These are phyloP conservation scores for Choreutis nemorana DNA, from an alignment of 2,888 invertebrate genomes.

Conservation along the genomic window DNA sequence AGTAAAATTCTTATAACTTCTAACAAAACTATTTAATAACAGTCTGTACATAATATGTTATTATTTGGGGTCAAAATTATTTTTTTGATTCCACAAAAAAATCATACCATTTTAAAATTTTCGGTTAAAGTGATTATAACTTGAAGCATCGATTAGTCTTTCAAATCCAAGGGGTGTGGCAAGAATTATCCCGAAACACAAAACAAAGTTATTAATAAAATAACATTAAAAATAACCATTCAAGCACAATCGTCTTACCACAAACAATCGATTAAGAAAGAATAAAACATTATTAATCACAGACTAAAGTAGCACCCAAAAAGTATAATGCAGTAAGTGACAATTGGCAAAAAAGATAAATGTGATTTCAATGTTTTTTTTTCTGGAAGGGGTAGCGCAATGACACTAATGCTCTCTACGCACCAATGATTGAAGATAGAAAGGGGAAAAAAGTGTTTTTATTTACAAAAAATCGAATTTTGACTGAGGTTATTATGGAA, in stretches of 20 bases:
- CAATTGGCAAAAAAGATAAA: conserved; percentile 28
- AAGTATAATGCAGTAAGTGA: conserved; percentile 18
- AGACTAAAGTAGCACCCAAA: conserved; percentile 2
- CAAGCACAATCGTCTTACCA: conserved; percentile 36
- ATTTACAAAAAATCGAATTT: conserved; percentile 56
- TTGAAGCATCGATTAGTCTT: conserved; percentile 16
- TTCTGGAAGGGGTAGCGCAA: conserved; percentile 23
- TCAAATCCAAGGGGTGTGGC: conserved; percentile 36
- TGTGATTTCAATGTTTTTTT: conserved; percentile 29
- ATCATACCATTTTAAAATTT: conserved; percentile 8
- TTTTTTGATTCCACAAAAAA: too few relatives aligned
- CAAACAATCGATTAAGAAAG: conserved; percentile 37
- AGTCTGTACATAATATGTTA: too few relatives aligned
- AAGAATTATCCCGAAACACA: conserved; percentile 15
- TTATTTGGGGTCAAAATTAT: too few relatives aligned
- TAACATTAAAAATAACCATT: conserved; percentile 13
- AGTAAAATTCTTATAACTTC: too few relatives aligned
- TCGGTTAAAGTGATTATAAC: conserved; percentile 1
- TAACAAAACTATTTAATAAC: too few relatives aligned
- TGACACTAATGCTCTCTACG: conserved; percentile 44
- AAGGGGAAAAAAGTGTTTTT: conserved; percentile 27
- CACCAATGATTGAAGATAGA: conserved; percentile 30
- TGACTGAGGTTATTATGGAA: conserved; percentile 45
- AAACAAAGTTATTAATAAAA: conserved; percentile 16
- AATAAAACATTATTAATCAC: conserved; percentile 39